Evolutionary conservation across 2,113 vertebrate species (phyloP), one percentile per base, ranked within the genome.

Genomic region (Sinocyclocheilus grahami): DNA sequence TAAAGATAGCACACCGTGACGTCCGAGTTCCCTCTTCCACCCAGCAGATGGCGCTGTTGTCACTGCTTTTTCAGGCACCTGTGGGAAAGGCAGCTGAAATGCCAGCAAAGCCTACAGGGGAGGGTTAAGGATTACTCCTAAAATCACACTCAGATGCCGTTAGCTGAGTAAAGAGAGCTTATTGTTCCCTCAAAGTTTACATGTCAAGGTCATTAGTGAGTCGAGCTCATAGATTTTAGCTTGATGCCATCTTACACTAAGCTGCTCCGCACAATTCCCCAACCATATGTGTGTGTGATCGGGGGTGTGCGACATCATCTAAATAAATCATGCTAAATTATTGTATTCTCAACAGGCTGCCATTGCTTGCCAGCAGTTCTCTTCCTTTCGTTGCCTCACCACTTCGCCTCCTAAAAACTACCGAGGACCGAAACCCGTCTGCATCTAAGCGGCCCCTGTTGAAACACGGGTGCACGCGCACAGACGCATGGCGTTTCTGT

Each of bases 41-140:
- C 92, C 95, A 95, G 94, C 92, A 95, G 94, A 94, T 92, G 94
- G 92, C 89, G 93, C 82, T 94, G 92, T 93, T 91, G 90, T 83
- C 91, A 89, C 93, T 95, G 71, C 90, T 93, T 94, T 93, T 86
- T 58, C 86, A 75, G 65, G 75, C 91, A 93, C 91, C 93, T 92
- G 85, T 89, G 93, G 92, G 91, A 93, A 80, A 87, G 88, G 87
- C 88, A 85, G 84, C 85, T 88, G 87, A 94, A 93, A 95, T 93
- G 94, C 93, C 93, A 94, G 88, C 91, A 92, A 92, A 92, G 91
- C 87, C 90, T 91, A 84, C 85, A 88, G 91, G 93, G 86, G 90
- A 93, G 89, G 90, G 84, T 78, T 88, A 87, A 72, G 86, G 90
- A 88, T 88, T 88, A 86, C 86, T 84, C 86, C 86, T 90, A 85